Evolutionary conservation across 2,888 invertebrate species (phyloP), one percentile per base, ranked within the genome.

Genomic region (Hypomecis atomaria): DNA sequence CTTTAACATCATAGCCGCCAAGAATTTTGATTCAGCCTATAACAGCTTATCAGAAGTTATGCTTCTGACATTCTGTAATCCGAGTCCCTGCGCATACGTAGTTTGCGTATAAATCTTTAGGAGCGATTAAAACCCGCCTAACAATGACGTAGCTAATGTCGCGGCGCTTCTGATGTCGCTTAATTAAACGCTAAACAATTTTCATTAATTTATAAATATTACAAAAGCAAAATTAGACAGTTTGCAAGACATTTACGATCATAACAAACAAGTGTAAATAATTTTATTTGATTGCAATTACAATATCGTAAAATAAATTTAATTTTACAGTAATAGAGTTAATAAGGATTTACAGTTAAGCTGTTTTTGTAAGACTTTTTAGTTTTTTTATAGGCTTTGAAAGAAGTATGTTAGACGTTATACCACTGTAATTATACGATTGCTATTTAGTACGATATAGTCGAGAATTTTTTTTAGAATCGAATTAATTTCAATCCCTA

Each of bases 71-170:
- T 43, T n/a, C 13, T 8, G 3, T 55, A 44, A 44, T 55, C 55
- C 9, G 34, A 34, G n/a, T 5, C 34, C 0, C 10, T 54, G 42
- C 54, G 34, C 54, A 9, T 42, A 44, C 44, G n/a, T 36, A 37
- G 23, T 13, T 36, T 11, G 68, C 68, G 62, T 74, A 81, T 85
- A 84, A 84, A 84, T 84, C 82, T 75, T 50, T 43, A n/a, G 23
- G 48, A 69, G 71, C 77, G 78, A 84, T 84, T 84, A 84, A 79
- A 81, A 78, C 74, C 68, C 72, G 75, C 76, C 77, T 81, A 82
- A 83, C 79, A 82, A 81, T 79, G 84, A 83, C 81, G 75, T 37
- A 10, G 62, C 74, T 72, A 73, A 72, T 70, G 71, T 69, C 63
- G 76, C 84, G 83, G 79, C 71, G 76, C 81, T 78, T 79, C 78